Conservation (phyloP, 2,888 invertebrate species). For the Phortica okadai region DNA sequence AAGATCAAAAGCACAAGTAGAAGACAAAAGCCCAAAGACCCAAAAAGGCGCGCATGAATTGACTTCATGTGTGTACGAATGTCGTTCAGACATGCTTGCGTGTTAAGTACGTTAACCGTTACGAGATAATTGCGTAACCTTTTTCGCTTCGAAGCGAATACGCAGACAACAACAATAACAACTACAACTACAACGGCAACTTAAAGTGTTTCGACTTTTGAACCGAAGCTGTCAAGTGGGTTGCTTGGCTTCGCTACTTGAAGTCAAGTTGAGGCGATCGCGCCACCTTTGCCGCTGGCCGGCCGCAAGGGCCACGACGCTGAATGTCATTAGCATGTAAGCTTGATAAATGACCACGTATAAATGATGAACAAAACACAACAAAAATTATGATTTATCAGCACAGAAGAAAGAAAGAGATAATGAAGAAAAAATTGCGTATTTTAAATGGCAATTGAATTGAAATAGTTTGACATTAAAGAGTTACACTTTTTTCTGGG, state of each 20-base stretch:
- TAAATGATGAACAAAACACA: not conserved
- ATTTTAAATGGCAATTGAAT: conserved; percentile 18
- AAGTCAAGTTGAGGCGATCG: not conserved
- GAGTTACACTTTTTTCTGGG: not conserved
- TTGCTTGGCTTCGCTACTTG: conserved; percentile 10
- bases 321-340: conserved; percentile 67
- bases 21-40: not conserved
- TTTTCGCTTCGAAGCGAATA: conserved; percentile 28
- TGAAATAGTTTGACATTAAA: conserved; percentile 8
- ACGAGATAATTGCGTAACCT: conserved; percentile 59
- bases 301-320: not conserved
- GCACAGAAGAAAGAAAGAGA: too few species aligned
- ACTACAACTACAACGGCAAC: conserved; percentile 32
- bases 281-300: conserved; percentile 9
- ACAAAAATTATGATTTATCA: too few species aligned
- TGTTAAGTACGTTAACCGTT: conserved; percentile 55
- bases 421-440: not conserved
- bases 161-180: not conserved
- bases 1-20: too few species aligned
- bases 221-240: conserved; percentile 28
- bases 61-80: conserved; percentile 25
- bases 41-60: not conserved
- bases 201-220: conserved; percentile 44
- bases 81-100: conserved; percentile 3
- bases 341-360: conserved; percentile 61